A percentile compares a stretch with the other conserved stretches of the same genome.
Evolutionary conservation across 2,888 invertebrate genomes (phyloP).

Genomic region (Epirrhoe alternata): DNA sequence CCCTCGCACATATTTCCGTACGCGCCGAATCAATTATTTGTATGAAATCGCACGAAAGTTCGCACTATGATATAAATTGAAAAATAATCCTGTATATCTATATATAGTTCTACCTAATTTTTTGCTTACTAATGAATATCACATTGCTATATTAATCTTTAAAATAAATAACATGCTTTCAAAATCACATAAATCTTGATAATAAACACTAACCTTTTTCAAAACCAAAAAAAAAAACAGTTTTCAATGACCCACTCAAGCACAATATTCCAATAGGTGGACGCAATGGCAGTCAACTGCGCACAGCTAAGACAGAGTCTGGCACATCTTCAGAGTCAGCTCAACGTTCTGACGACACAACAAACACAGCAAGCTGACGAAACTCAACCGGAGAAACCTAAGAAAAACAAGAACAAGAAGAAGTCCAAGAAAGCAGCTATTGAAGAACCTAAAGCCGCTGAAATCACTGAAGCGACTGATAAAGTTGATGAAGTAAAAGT

Average conservation of each 20-base stretch:
- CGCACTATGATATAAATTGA: too few relatives aligned
- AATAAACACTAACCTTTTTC: neutral
- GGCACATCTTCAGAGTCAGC: constrained; percentile 85
- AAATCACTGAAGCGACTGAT: constrained; percentile 49
- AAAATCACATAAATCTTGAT: neutral
- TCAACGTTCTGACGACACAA: constrained; percentile 76
- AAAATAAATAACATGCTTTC: neutral
- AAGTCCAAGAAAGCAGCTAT: constrained; percentile 53
- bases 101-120: too few relatives aligned
- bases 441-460: constrained; percentile 33
- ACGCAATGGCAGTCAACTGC: constrained; percentile 86
- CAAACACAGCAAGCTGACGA: constrained; percentile 57
- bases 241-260: neutral
- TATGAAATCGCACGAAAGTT: too few relatives aligned
- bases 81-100: too few relatives aligned
- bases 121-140: too few relatives aligned
- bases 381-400: constrained; percentile 69
- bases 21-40: too few relatives aligned
- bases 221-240: neutral
- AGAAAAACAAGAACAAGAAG: constrained; percentile 76
- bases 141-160: too few relatives aligned
- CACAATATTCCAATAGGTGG: constrained; percentile 67
- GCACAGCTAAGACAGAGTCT: constrained; percentile 85
- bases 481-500: constrained; percentile 3
- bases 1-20: too few relatives aligned